phyloP scores from a whole-genome alignment of 2,888 invertebrate genomes.

The Chirona hameri region DNA sequence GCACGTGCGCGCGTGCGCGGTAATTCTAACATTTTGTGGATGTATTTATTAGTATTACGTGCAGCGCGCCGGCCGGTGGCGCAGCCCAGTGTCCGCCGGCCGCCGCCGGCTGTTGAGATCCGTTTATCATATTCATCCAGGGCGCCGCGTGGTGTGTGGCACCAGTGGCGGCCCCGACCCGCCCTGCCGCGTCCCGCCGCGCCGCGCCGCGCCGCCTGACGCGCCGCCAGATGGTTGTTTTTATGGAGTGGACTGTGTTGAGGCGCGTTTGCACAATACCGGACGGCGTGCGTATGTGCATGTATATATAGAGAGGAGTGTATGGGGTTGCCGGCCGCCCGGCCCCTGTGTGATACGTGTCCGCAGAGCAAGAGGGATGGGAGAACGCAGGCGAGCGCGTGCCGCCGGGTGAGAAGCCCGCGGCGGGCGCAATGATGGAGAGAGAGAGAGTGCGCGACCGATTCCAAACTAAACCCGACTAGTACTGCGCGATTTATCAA shows the following conservation, averaged over 20 bases:
- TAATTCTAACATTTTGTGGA: conserved; percentile 28
- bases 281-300: neutral
- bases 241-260: neutral
- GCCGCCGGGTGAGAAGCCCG: neutral
- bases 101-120: neutral
- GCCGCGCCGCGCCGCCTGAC: neutral
- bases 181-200: neutral
- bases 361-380: neutral
- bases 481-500: neutral
- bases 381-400: neutral
- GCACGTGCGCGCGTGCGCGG: neutral
- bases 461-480: conserved; percentile 14
- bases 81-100: neutral
- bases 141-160: neutral
- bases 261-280: neutral
- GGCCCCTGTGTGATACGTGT: neutral
- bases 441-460: neutral
- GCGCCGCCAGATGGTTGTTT: neutral
- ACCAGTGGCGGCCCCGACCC: neutral
- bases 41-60: conserved; percentile 10
- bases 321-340: neutral
- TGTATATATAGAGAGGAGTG: neutral
- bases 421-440: neutral
- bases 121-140: conserved; percentile 10
- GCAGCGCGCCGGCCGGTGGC: neutral